These are phyloP conservation scores for Vireo griseus DNA, from an alignment of 2,797 vertebrate species.

Conservation along the genomic window DNA sequence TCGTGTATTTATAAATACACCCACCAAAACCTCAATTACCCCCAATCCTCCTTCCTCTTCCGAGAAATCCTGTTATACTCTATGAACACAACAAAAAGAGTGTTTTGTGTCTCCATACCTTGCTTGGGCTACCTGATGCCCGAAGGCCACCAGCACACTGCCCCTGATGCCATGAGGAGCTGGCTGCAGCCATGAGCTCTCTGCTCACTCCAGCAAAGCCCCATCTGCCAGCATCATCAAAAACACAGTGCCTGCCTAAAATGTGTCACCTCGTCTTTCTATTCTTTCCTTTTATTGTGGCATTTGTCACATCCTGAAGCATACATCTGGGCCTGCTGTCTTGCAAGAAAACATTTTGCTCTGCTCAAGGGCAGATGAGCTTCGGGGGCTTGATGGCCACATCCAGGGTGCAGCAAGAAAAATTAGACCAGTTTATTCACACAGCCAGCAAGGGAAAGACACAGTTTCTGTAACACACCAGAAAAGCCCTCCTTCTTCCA, in stretches of 20 bases:
- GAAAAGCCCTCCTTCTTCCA: not conserved
- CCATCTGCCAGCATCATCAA: not conserved
- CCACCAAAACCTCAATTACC: not conserved
- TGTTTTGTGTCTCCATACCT: not conserved
- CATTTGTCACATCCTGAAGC: not conserved
- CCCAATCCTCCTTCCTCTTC: not conserved
- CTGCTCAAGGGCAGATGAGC: not conserved
- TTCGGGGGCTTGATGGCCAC: rapidly evolving
- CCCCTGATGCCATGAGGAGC: not conserved
- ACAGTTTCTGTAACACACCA: rapidly evolving
- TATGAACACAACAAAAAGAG: not conserved
- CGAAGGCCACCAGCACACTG: not conserved
- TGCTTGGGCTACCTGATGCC: not conserved
- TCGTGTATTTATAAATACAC: not conserved
- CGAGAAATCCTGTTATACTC: not conserved
- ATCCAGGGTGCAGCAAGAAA: not conserved
- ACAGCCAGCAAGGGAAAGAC: not conserved
- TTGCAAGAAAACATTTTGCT: not conserved
- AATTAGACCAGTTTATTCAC: not conserved
- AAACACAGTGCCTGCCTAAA: not conserved
- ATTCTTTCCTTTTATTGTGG: not conserved
- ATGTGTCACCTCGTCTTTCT: not conserved
- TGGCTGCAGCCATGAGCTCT: not conserved
- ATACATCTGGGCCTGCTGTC: not conserved
- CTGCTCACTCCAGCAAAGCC: not conserved